Percentiles rank a stretch among this genome's conserved stretches.
Conservation (phyloP, 2,888 invertebrate genomes). For the Eurois occulta region DNA sequence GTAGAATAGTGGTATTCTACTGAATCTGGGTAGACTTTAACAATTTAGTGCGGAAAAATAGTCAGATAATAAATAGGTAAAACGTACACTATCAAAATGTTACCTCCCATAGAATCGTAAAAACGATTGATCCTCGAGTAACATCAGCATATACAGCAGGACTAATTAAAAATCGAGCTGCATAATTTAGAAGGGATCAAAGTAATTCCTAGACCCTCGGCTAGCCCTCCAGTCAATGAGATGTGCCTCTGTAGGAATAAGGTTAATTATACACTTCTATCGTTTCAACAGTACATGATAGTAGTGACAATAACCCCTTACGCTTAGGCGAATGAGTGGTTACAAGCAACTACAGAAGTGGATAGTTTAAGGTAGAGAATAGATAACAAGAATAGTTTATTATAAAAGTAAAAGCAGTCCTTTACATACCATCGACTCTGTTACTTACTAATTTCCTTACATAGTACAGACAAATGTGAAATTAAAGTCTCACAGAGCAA, state of each 20-base stretch:
- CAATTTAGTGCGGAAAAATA: background rate
- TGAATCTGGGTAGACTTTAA: background rate
- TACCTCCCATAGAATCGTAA: background rate
- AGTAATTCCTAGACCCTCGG: background rate
- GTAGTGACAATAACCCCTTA: background rate
- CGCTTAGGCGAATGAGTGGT: background rate
- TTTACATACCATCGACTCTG: background rate
- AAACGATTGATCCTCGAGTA: background rate
- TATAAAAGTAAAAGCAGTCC: background rate
- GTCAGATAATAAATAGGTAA: background rate
- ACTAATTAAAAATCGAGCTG: background rate
- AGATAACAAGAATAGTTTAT: background rate
- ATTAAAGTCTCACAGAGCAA: constrained; percentile 36
- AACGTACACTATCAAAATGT: background rate
- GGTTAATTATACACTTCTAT: background rate
- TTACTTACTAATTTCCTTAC: background rate
- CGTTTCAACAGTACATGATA: background rate
- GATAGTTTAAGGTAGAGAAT: background rate
- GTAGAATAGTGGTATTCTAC: background rate
- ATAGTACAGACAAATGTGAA: constrained; percentile 5
- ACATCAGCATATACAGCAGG: background rate
- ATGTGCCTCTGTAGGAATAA: background rate
- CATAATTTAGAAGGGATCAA: background rate
- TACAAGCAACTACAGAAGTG: background rate
- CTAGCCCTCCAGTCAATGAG: background rate